Evolutionary conservation across 2,888 invertebrate genomes (phyloP), one percentile per base, ranked within the genome.

Genomic region (Lasioglossum oenotherae): DNA sequence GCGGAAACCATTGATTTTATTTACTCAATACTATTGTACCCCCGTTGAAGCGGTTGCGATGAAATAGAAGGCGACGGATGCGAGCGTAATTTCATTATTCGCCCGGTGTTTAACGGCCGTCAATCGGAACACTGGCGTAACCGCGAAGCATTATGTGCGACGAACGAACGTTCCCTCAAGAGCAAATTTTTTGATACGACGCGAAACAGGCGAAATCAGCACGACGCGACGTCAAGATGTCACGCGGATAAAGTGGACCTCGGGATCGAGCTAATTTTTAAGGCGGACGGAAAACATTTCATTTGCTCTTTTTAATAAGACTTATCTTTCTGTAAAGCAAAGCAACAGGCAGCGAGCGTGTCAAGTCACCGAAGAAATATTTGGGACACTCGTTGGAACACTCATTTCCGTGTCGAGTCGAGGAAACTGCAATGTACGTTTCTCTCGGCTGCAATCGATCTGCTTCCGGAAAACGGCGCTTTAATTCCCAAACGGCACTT

Each of bases 21-120:
- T 53, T 53, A 53, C 23, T 3, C 53, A n/a, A 53, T 53, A 53
- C 23, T 4, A 53, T 1, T 53, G 53, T 10, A 53, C n/a, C n/a
- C 44, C 31, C 14, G 72, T 87, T 85, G 84, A 87, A 84, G 69
- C 41, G 74, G 41, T 14, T 16, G 76, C 75, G 73, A 78, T 80
- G 80, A 81, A 75, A 79, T 78, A 71, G 82, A 84, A 69, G 38
- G 19, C 67, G 5, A 46, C 53, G 16, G 57, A 27, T 19, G 72
- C 44, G 74, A n/a, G 19, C 38, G 81, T 82, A 86, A 88, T 88
- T 89, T 85, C 80, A 88, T 88, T 87, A 88, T 72, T 49, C 53
- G 41, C n/a, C 44, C 35, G 49, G 71, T 71, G 74, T 79, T 86
- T 72, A 78, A 35, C 74, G 38, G 19, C n/a, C 71, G 75, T 72